Percentiles rank a stretch among this genome's conserved stretches.
phyloP scores from a whole-genome alignment of 2,888 invertebrate species.

The Catocala fraxini region DNA sequence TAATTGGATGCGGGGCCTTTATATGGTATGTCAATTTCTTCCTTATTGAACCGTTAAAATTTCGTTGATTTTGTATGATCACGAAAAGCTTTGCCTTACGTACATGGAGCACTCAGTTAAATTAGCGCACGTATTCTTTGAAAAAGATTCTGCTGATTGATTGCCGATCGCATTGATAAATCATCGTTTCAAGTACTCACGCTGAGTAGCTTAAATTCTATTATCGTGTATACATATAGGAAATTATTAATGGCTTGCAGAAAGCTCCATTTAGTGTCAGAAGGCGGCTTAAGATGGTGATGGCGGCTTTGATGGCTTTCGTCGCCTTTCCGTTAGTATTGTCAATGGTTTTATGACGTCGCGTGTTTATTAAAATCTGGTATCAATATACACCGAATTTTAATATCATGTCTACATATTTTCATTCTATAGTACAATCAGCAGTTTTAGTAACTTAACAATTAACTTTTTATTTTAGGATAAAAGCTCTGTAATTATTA shows the following conservation, averaged over 20 bases:
- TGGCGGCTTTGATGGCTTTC: no score
- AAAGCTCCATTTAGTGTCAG: background rate
- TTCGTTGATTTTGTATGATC: slow-evolving; percentile 6
- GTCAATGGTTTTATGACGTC: no score
- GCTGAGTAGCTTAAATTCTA: background rate
- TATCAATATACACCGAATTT: no score
- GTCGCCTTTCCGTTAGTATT: no score
- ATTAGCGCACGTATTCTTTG: slow-evolving; percentile 1
- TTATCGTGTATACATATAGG: background rate
- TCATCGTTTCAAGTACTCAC: background rate
- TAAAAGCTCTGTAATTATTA: no score
- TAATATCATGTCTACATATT: no score
- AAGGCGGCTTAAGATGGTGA: no score
- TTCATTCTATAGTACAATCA: no score
- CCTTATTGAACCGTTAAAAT: slow-evolving; percentile 42
- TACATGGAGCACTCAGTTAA: background rate
- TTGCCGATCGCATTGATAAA: slow-evolving; percentile 1
- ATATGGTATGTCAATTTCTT: slow-evolving; percentile 28
- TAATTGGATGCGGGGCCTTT: slow-evolving; percentile 48
- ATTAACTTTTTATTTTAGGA: no score
- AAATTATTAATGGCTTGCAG: slow-evolving; percentile 1
- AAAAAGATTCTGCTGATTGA: slow-evolving; percentile 3
- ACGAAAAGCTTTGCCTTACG: background rate
- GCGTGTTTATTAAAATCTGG: no score
- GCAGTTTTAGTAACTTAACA: no score